These are phyloP conservation scores for Mythimna impura DNA, from an alignment of 2,888 invertebrate species.

Conservation along the genomic window DNA sequence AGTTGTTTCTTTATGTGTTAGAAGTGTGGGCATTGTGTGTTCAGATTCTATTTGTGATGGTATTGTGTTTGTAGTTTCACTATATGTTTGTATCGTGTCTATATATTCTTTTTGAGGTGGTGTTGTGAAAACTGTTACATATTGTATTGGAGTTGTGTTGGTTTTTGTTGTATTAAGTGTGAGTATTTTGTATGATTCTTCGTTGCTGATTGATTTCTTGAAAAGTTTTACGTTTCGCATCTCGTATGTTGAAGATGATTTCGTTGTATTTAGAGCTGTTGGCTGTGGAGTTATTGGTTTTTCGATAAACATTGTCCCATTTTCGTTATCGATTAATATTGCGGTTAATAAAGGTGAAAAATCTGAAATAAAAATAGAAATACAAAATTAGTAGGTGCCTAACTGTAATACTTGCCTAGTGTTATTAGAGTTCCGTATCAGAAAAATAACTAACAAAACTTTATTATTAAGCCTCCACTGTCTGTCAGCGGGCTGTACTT, in stretches of 20 bases:
- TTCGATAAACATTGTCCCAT: background rate
- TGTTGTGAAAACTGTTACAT: background rate
- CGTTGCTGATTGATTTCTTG: background rate
- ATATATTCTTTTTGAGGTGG: background rate
- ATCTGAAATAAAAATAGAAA: conserved; percentile 11
- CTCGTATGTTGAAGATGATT: background rate
- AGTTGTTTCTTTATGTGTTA: background rate
- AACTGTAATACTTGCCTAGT: too few relatives aligned
- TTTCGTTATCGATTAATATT: background rate
- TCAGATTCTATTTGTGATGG: background rate
- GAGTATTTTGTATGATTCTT: background rate
- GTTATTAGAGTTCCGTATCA: too few relatives aligned
- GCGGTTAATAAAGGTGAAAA: background rate
- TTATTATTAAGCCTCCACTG: too few relatives aligned
- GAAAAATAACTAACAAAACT: too few relatives aligned
- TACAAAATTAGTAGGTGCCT: background rate
- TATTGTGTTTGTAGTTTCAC: background rate
- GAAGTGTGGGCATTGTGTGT: background rate
- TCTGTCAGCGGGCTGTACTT: too few relatives aligned
- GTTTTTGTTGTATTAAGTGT: background rate
- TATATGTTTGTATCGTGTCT: background rate
- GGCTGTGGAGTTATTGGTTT: background rate
- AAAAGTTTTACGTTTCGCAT: background rate
- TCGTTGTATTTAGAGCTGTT: background rate
- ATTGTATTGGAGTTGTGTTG: too few relatives aligned